phyloP scores from a whole-genome alignment of 2,888 invertebrate species.

The Hedya salicella region DNA sequence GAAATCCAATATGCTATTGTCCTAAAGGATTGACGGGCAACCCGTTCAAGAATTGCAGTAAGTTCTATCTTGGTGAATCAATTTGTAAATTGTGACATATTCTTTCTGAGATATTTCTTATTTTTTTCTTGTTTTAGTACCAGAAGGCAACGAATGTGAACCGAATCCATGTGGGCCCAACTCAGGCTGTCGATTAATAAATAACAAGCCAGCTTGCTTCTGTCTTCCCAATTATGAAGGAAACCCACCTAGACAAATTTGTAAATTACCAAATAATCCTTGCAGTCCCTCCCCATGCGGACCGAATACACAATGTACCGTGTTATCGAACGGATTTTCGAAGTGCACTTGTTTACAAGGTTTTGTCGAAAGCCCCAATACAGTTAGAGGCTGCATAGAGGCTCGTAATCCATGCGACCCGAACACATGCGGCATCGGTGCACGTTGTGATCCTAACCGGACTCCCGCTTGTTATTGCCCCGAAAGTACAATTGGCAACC shows the following conservation, averaged over 20 bases:
- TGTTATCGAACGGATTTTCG: constrained; percentile 91
- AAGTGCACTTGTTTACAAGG: constrained; percentile 94
- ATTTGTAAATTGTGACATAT: too few species aligned
- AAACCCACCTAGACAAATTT: constrained; percentile 90
- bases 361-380: constrained; percentile 94
- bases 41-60: constrained; percentile 95
- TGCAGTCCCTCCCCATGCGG: constrained; percentile 95
- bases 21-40: constrained; percentile 96
- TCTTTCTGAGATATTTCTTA: too few species aligned
- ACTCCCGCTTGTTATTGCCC: constrained; percentile 94
- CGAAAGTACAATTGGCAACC: constrained; percentile 92
- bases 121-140: constrained; percentile 85
- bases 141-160: constrained; percentile 93
- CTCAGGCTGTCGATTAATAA: constrained; percentile 91
- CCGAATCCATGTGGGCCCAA: constrained; percentile 94
- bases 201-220: constrained; percentile 92
- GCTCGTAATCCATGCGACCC: constrained; percentile 92
- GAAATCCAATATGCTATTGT: constrained; percentile 95
- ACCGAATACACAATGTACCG: constrained; percentile 93
- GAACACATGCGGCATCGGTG: constrained; percentile 91
- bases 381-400: constrained; percentile 93
- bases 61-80: too few species aligned
- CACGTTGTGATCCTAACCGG: constrained; percentile 91
- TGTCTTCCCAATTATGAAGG: constrained; percentile 95
- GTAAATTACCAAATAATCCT: constrained; percentile 90